Evolutionary conservation across 2,113 vertebrate genomes (phyloP), one percentile per base, ranked within the genome.

Genomic region (Anser cygnoides): DNA sequence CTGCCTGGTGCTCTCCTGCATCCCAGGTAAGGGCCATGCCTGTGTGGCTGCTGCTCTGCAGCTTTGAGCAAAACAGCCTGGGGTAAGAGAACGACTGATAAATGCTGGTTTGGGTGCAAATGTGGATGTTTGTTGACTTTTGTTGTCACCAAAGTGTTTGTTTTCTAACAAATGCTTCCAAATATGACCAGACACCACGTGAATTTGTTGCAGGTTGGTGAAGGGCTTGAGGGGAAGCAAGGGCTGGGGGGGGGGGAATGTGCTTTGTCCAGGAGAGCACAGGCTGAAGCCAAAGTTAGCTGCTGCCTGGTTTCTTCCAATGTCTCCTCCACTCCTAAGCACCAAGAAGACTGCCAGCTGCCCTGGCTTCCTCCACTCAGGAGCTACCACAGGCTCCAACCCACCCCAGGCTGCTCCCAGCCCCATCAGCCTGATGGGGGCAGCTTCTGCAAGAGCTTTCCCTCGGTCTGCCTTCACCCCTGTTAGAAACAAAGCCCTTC

Each of bases 61-160:
- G 23, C 4, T 61, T 31, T 31, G 39, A 58, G 49, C 68, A 39
- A 39, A 81, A 46, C 37, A 28, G 9, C 62, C 43, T 22, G 4
- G 22, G 7, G 28, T 33, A 25, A 1, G 0, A 25, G 17, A 37
- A 8, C 0, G 1, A 9, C 22, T 16, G 16, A 21, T 21, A 33
- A 44, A 52, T 1, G 9, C 31, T 19, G 23, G 0, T 63, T 23
- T 41, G 33, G 28, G 18, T 44, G 7, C 12, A 41, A 23, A 43
- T 18, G 11, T 37, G 44, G 39, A 17, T 35, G 21, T 2, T 55
- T 55, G 54, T 55, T 55, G 54, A 55, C 54, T 55, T 55, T 55
- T 59, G 13, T 3, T 29, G 21, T 52, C 70, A 54, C 33, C 28
- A 6, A 33, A n/a, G 22, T 7, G 20, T n/a, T 20, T 44, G 26